Percentiles rank a stretch among this genome's conserved stretches.
Conservation (phyloP, 2,888 invertebrate genomes). For the Nephrotoma appendiculata region DNA sequence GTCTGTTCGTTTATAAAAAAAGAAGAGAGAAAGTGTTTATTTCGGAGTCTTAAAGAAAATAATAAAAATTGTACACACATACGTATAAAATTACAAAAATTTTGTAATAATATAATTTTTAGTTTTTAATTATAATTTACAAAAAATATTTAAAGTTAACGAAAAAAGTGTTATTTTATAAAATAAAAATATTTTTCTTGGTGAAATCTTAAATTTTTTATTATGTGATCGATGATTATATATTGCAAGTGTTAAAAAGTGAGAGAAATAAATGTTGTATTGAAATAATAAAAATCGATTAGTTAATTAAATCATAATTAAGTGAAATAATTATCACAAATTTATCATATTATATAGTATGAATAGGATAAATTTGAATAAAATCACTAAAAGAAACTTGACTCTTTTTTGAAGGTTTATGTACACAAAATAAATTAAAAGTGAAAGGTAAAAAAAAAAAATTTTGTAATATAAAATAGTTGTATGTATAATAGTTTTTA, state of each 20-base stretch:
- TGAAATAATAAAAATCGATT: background rate
- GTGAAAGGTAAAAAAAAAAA: background rate
- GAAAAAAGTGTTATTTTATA: background rate
- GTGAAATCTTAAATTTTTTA: background rate
- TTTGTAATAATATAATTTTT: background rate
- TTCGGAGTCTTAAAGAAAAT: background rate
- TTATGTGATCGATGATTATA: background rate
- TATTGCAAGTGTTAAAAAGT: background rate
- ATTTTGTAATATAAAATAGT: background rate
- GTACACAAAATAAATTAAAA: background rate
- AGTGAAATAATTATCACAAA: background rate
- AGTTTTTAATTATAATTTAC: background rate
- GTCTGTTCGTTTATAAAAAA: background rate
- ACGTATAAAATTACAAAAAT: background rate
- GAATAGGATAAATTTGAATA: background rate
- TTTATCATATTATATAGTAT: background rate
- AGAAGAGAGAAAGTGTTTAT: conserved; percentile 1
- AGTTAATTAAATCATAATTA: background rate
- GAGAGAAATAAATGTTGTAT: background rate
- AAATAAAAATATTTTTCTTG: background rate
- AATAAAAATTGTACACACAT: background rate
- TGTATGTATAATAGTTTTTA: background rate
- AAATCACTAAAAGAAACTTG: background rate
- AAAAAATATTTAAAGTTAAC: background rate
- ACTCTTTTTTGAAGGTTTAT: conserved; percentile 3